Percentiles rank a stretch among this genome's conserved stretches.
phyloP scores from a whole-genome alignment of 2,797 vertebrate species.

The Cyprinodon diabolis region DNA sequence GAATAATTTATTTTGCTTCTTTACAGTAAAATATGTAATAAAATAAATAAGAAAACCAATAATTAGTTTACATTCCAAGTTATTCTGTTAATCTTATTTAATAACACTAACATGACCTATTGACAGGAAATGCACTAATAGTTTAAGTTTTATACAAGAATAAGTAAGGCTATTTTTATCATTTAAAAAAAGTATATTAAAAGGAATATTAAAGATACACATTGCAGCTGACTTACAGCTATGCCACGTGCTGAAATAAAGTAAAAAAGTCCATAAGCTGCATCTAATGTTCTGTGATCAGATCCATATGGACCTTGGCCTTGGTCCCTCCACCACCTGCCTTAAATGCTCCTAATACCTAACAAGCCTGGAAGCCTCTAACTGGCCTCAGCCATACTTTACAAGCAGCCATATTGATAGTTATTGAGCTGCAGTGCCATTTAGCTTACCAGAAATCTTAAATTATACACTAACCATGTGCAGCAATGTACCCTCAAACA shows the following conservation, averaged over 20 bases:
- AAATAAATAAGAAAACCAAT: no score
- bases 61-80: no score
- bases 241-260: conserved; percentile 64
- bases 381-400: conserved; percentile 75
- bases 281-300: conserved; percentile 85
- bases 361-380: conserved; percentile 72
- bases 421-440: conserved; percentile 76
- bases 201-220: conserved; percentile 22
- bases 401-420: conserved; percentile 77
- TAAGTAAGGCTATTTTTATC: not conserved
- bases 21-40: no score
- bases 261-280: conserved; percentile 69
- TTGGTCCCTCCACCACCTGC: conserved; percentile 75
- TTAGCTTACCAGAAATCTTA: conserved; percentile 80
- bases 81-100: no score
- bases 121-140: conserved; percentile 1
- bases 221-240: conserved; percentile 44
- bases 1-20: no score
- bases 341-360: conserved; percentile 74
- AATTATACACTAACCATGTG: conserved; percentile 76
- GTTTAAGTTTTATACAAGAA: conserved; percentile 8
- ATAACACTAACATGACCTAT: not conserved
- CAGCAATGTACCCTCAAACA: conserved; percentile 50
- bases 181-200: conserved; percentile 7
- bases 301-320: conserved; percentile 79